A percentile compares a stretch with the other conserved stretches of the same genome.
phyloP scores from a whole-genome alignment of 2,888 invertebrate genomes.

The Xestia c-nigrum region DNA sequence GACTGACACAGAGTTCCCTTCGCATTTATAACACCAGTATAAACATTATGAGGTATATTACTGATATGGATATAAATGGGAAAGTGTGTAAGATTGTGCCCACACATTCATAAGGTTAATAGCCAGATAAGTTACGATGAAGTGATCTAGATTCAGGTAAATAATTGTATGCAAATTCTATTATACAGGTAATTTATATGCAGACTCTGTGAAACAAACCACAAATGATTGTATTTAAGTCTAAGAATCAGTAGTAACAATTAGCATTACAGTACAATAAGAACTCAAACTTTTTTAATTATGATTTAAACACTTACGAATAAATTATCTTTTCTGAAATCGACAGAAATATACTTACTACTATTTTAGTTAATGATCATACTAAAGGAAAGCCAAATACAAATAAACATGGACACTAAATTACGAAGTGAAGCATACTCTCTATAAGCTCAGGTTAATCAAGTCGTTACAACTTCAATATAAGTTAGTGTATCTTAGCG shows the following conservation, averaged over 20 bases:
- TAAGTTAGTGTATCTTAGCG: slow-evolving; percentile 25
- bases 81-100: slow-evolving; percentile 5
- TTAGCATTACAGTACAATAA: background rate
- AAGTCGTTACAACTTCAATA: slow-evolving; percentile 26
- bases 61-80: slow-evolving; percentile 5
- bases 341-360: background rate
- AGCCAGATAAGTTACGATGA: background rate
- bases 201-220: too few species aligned
- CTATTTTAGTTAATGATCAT: background rate
- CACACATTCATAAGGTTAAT: background rate
- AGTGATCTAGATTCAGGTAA: background rate
- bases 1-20: background rate
- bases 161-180: background rate
- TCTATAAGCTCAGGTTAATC: slow-evolving; percentile 7
- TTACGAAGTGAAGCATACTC: background rate
- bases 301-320: background rate
- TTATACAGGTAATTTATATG: background rate
- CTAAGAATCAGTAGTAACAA: background rate
- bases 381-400: too few species aligned
- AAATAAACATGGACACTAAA: background rate
- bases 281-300: background rate
- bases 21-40: background rate
- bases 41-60: background rate
- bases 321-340: background rate
- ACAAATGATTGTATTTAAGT: background rate